Evolutionary conservation across 2,113 vertebrate species (phyloP), one percentile per base, ranked within the genome.

Genomic region (Tor tambroides): DNA sequence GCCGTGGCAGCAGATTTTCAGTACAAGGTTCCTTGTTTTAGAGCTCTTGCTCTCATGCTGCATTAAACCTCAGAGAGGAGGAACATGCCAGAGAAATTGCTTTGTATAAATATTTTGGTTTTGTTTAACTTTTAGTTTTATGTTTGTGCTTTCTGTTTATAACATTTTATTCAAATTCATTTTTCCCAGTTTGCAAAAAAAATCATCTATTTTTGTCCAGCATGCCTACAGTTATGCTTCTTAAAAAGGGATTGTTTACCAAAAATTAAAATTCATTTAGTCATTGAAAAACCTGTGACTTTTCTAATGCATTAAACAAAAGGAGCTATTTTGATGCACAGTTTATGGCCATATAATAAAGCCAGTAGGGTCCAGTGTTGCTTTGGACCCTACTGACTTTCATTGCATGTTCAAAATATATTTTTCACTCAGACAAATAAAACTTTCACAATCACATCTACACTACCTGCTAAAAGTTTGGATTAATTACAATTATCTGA

Each of bases 1-100:
- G 51, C 56, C 9, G 38, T 49, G 6, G 56, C 49, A 69, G 32
- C 82, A 56, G 35, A 84, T 43, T 79, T 41, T 61, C 12, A 80
- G 56, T n/a, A n/a, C 2, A 56, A 19, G 17, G 43, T 35, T 56
- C n/a, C 43, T 23, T 56, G 28, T 54, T 35, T 51, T 10, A 43
- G 17, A 56, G 9, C 35, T 61, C 15, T 41, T 26, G 28, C 10
- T 43, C 8, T 32, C 1, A 43, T 71, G 15, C 35, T 72, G 65
- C 41, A 86, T 9, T 10, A 26, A 80, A 80, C 35, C 21, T 43
- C 28, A 71, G 46, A 80, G 80, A 80, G 10, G n/a, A 84, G 84
- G 75, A 86, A 80, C 32, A 14, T 86, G 69, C n/a, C 46, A 43
- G 32, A 43, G 23, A 81, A 86, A 49, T 10, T 43, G 41, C 41